Conservation (phyloP, 2,888 invertebrate species). For the Chymomyza amoena region DNA sequence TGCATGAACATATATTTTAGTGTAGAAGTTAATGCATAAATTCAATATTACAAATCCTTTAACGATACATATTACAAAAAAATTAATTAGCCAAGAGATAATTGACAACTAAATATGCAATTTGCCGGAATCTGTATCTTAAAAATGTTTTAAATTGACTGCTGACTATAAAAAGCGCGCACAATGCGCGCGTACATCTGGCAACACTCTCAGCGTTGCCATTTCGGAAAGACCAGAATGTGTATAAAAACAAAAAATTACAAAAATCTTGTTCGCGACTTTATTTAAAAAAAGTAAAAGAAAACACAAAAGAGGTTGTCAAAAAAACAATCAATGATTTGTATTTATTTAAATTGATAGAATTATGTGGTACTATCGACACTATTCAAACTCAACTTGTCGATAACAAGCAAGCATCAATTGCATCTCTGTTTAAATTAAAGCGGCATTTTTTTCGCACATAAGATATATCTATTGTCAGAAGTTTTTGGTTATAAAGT, state of each 20-base stretch:
- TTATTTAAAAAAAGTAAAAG: background rate
- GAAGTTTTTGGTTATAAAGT: background rate
- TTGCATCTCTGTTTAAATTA: slow-evolving; percentile 48
- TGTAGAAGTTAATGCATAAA: too few relatives aligned
- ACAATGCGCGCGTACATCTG: background rate
- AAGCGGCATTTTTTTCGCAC: slow-evolving; percentile 58
- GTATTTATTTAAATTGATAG: background rate
- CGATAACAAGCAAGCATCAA: background rate
- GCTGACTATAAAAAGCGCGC: background rate
- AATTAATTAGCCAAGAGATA: too few relatives aligned
- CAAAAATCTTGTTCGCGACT: background rate
- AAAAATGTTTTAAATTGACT: too few relatives aligned
- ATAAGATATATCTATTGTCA: background rate
- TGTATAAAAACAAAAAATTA: background rate
- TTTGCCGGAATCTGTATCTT: too few relatives aligned
- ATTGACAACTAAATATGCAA: too few relatives aligned
- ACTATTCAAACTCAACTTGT: background rate
- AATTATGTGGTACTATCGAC: background rate
- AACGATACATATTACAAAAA: too few relatives aligned
- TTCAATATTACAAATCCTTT: too few relatives aligned
- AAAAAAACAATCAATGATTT: background rate
- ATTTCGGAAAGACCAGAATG: background rate
- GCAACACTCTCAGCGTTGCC: background rate
- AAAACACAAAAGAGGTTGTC: background rate
- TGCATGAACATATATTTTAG: too few relatives aligned